phyloP scores from a whole-genome alignment of 1,140 invertebrate species.

The Brachionus paranguensis region DNA sequence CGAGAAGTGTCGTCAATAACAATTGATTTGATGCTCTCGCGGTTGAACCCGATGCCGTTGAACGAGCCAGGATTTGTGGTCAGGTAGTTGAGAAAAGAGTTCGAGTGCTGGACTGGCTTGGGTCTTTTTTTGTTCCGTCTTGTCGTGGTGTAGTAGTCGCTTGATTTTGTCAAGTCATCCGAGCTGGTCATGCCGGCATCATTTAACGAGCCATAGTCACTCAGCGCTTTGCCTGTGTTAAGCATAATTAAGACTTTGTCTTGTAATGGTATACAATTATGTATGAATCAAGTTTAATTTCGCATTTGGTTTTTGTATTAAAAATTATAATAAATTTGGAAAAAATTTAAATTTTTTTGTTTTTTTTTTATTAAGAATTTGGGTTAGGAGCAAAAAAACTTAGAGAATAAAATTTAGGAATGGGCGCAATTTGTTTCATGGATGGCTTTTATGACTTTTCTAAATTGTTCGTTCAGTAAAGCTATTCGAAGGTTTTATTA shows the following conservation, averaged over 20 bases:
- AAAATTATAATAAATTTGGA: background rate
- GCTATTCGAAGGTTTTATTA: background rate
- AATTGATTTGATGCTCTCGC: background rate
- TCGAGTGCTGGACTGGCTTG: background rate
- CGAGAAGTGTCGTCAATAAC: background rate
- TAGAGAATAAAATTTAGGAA: background rate
- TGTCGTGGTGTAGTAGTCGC: background rate
- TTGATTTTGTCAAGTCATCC: background rate
- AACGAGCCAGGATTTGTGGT: background rate
- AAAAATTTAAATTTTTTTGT: background rate
- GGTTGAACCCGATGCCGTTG: background rate
- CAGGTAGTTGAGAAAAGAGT: background rate
- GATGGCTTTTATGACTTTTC: background rate
- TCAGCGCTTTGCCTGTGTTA: background rate
- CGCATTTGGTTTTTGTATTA: background rate
- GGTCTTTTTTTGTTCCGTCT: background rate
- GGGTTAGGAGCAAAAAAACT: constrained; percentile 1
- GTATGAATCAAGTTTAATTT: background rate
- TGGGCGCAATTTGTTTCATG: background rate
- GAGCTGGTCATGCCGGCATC: background rate
- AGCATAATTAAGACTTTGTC: background rate
- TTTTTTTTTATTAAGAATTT: background rate
- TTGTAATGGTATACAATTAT: background rate
- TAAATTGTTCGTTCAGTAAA: background rate
- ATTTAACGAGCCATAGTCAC: constrained; percentile 9